A percentile compares a stretch with the other conserved stretches of the same genome.
Conservation (phyloP, 92 coral and sea anemone genomes). For the Palythoa grandiflora region DNA sequence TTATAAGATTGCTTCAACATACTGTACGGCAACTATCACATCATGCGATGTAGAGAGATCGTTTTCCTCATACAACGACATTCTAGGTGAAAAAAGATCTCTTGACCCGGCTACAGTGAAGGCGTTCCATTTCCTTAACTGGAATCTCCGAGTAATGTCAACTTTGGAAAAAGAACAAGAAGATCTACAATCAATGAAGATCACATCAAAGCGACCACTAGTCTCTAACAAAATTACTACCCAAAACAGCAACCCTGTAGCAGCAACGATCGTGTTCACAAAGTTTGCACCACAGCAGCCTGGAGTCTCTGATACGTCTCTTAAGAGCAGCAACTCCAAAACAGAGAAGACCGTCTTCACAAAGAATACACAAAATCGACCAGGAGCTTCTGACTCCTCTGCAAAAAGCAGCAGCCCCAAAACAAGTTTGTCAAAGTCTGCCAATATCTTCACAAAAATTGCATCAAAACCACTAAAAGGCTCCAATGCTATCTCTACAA, state of each 20-base stretch:
- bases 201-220: conserved; percentile 15
- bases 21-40: conserved; percentile 5
- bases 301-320: background rate
- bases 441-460: conserved; percentile 38
- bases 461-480: conserved; percentile 41
- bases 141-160: conserved; percentile 31
- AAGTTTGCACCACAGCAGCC: background rate
- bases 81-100: background rate
- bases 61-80: background rate
- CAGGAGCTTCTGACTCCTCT: conserved; percentile 36
- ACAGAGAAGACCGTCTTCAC: background rate
- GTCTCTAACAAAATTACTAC: background rate
- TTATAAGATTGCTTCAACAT: background rate
- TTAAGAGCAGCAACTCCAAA: background rate
- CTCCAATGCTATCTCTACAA: conserved; percentile 40
- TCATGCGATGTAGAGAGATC: background rate
- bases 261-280: conserved; percentile 2
- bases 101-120: conserved; percentile 9
- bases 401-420: conserved; percentile 37
- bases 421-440: conserved; percentile 38
- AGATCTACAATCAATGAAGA: conserved; percentile 16
- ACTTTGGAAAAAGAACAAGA: conserved; percentile 34
- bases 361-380: conserved; percentile 5
- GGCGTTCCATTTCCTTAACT: conserved; percentile 5
- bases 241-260: background rate